phyloP scores from a whole-genome alignment of 2,797 vertebrate species.

The Coranthus polyacanthus region DNA sequence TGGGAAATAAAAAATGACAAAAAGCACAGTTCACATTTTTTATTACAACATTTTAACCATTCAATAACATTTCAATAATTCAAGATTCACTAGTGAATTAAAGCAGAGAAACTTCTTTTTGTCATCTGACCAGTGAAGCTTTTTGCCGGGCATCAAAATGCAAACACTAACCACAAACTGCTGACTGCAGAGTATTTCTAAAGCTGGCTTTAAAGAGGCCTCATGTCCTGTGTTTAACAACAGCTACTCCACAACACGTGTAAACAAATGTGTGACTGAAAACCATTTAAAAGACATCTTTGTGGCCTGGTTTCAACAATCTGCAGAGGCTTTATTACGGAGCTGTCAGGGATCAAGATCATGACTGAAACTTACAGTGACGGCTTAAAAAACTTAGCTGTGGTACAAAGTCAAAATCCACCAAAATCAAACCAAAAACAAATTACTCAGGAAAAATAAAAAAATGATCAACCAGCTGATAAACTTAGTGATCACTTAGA shows the following conservation, averaged over 20 bases:
- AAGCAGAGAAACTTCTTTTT: conserved; percentile 42
- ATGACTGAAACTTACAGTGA: too few relatives aligned
- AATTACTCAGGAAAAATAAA: too few relatives aligned
- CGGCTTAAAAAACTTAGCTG: too few relatives aligned
- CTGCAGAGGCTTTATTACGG: neutral
- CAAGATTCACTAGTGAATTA: conserved; percentile 78
- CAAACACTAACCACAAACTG: conserved; percentile 41
- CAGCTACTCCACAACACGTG: neutral
- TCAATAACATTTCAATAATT: conserved; percentile 94
- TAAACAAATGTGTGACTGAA: conserved; percentile 1
- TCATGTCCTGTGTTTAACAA: neutral
- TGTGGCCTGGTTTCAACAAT: conserved; percentile 10
- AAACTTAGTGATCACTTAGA: too few relatives aligned
- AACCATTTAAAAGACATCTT: conserved; percentile 10
- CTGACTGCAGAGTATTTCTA: conserved; percentile 37
- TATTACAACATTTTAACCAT: conserved; percentile 97
- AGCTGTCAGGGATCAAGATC: too few relatives aligned
- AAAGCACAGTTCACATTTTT: conserved; percentile 99
- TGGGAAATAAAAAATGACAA: conserved; percentile 99
- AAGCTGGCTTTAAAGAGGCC: conserved; percentile 6
- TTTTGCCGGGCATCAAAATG: conserved; percentile 1
- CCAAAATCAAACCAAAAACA: too few relatives aligned
- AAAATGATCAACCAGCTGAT: too few relatives aligned
- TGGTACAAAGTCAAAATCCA: too few relatives aligned
- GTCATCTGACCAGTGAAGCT: conserved; percentile 16